phyloP scores from a whole-genome alignment of 2,888 invertebrate genomes.

The Eupithecia dodoneata region DNA sequence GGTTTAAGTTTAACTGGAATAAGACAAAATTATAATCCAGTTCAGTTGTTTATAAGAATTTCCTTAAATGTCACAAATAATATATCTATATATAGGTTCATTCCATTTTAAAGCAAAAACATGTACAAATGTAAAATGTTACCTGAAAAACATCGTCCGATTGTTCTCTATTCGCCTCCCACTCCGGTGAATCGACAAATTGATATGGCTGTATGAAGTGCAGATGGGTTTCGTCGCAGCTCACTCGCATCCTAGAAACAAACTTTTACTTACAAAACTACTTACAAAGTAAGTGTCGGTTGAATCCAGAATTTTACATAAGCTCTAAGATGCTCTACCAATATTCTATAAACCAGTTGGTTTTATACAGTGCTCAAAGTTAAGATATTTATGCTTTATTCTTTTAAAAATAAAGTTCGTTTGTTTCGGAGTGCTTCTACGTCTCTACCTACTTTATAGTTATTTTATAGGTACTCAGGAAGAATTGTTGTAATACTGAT shows the following conservation, averaged over 20 bases:
- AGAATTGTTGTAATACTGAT: too few species aligned
- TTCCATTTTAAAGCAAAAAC: not conserved
- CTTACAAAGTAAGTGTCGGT: constrained; percentile 7
- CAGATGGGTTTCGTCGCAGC: constrained; percentile 92
- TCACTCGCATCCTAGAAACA: constrained; percentile 88
- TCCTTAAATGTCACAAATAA: too few species aligned
- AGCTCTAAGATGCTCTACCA: not conserved
- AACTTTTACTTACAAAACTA: constrained; percentile 17
- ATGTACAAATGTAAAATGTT: constrained; percentile 24
- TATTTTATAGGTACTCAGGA: not conserved
- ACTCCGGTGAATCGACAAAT: constrained; percentile 95
- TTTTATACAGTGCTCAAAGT: not conserved
- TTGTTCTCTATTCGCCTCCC: constrained; percentile 92
- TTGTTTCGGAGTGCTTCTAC: not conserved
- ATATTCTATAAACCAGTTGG: not conserved
- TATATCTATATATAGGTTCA: too few species aligned
- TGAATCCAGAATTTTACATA: not conserved
- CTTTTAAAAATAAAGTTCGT: not conserved
- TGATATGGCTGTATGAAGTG: constrained; percentile 92
- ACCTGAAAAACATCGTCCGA: constrained; percentile 92
- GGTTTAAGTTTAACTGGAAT: too few species aligned
- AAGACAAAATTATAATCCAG: too few species aligned
- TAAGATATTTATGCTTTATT: not conserved
- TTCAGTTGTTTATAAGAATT: too few species aligned
- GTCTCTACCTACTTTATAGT: not conserved